Percentiles rank a stretch among this genome's conserved stretches.
Conservation (phyloP, 2,888 invertebrate species). For the Drosophila buzzatii region DNA sequence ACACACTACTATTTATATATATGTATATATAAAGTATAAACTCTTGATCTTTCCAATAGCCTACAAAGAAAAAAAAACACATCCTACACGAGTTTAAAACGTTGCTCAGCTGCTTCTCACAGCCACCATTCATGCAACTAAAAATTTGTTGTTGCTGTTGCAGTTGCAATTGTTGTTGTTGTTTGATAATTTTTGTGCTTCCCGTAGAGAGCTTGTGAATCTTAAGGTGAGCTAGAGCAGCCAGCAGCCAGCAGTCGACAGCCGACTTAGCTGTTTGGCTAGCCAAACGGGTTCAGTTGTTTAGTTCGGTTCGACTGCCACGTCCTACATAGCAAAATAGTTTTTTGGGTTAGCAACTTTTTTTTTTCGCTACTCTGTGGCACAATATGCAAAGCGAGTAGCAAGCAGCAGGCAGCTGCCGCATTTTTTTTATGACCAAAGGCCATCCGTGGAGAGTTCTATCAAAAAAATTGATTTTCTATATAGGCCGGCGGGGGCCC, state of each 20-base stretch:
- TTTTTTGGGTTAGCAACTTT: constrained; percentile 72
- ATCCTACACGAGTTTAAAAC: constrained; percentile 79
- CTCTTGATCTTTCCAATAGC: constrained; percentile 84
- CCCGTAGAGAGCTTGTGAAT: constrained; percentile 44
- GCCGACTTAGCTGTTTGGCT: constrained; percentile 23
- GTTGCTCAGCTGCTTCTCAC: constrained; percentile 68
- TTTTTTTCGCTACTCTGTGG: constrained; percentile 8
- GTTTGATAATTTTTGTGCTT: constrained; percentile 57
- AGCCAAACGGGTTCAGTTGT: constrained; percentile 73
- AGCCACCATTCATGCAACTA: constrained; percentile 71
- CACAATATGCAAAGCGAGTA: constrained; percentile 59
- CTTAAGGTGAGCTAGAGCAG: constrained; percentile 44
- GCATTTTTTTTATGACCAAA: constrained; percentile 46
- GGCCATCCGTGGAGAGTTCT: constrained; percentile 59
- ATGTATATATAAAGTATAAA: constrained; percentile 45
- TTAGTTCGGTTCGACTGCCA: constrained; percentile 8
- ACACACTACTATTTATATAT: constrained; percentile 25
- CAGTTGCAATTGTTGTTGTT: constrained; percentile 37
- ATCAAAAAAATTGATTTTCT: constrained; percentile 67
- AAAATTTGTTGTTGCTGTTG: constrained; percentile 30
- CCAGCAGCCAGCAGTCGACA: background rate
- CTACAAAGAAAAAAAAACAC: constrained; percentile 71
- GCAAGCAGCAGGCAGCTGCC: constrained; percentile 8
- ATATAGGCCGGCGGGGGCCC: constrained; percentile 50
- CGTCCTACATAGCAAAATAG: constrained; percentile 13